phyloP scores from a whole-genome alignment of 2,113 vertebrate genomes.

The Piliocolobus tephrosceles region DNA sequence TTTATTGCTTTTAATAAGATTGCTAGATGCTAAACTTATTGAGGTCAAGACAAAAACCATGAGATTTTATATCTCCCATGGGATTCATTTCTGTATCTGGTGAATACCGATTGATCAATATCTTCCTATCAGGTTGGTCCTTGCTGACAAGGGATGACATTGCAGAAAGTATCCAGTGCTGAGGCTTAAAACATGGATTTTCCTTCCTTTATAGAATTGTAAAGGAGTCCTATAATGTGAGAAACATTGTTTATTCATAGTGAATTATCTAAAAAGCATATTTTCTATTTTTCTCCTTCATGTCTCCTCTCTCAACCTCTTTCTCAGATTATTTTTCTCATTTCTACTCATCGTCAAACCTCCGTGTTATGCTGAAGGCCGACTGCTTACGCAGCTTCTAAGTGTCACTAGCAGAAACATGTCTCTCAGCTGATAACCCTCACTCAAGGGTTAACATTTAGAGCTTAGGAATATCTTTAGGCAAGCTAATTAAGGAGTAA shows the following conservation, averaged over 20 bases:
- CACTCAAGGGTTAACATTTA: slow-evolving; percentile 9
- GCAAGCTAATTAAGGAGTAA: slow-evolving; percentile 16
- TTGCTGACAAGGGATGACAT: slow-evolving; percentile 66
- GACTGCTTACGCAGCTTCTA: not conserved
- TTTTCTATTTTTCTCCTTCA: slow-evolving; percentile 28
- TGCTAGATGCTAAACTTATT: not conserved
- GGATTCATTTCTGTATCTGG: slow-evolving; percentile 23
- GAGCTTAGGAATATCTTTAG: slow-evolving; percentile 25
- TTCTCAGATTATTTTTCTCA: slow-evolving; percentile 39
- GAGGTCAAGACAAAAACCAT: not conserved
- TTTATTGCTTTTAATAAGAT: slow-evolving; percentile 41
- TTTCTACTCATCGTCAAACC: slow-evolving; percentile 38
- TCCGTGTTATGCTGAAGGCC: not conserved
- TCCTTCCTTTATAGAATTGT: slow-evolving; percentile 36
- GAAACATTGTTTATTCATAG: slow-evolving; percentile 39
- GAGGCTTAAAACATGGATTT: slow-evolving; percentile 40
- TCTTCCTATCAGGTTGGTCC: slow-evolving; percentile 36
- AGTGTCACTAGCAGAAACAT: not conserved
- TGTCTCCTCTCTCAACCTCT: slow-evolving; percentile 16
- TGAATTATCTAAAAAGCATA: slow-evolving; percentile 38
- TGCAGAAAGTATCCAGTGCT: slow-evolving; percentile 57
- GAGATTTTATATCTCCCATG: not conserved
- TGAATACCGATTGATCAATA: slow-evolving; percentile 43
- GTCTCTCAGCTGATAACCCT: not conserved
- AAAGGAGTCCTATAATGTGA: not conserved